Evolutionary conservation across 2,797 vertebrate genomes (phyloP).

Genomic region (Sebastes aleutianus): DNA sequence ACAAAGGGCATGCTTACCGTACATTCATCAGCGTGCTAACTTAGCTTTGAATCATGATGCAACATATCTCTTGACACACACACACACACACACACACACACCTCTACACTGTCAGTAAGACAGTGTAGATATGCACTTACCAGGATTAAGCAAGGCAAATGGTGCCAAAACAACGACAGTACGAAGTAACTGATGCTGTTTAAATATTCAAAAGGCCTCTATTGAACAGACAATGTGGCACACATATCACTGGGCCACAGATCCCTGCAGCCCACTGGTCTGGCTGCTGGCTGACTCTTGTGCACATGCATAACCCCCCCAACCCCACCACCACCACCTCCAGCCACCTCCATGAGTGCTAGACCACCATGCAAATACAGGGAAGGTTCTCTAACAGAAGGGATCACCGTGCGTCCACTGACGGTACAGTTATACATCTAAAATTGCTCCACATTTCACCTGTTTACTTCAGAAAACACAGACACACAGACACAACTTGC

Average conservation of each 20-base stretch:
- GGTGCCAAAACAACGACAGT: slow-evolving; percentile 81
- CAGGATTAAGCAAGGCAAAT: slow-evolving; percentile 78
- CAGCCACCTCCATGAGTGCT: neutral
- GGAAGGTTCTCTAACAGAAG: neutral
- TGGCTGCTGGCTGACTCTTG: slow-evolving; percentile 44
- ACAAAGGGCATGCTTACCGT: neutral
- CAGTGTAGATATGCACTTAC: slow-evolving; percentile 73
- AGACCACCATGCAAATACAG: slow-evolving; percentile 12
- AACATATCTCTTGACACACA: neutral
- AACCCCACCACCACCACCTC: neutral
- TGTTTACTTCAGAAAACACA: neutral
- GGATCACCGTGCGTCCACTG: neutral
- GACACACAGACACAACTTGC: neutral
- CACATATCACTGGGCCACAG: slow-evolving; percentile 68
- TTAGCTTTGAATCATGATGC: slow-evolving; percentile 14
- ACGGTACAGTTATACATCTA: neutral
- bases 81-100: slow-evolving; percentile 31
- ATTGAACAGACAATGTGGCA: slow-evolving; percentile 80
- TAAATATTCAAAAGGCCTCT: slow-evolving; percentile 82
- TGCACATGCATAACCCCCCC: slow-evolving; percentile 5
- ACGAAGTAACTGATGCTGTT: slow-evolving; percentile 82
- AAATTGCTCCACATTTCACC: neutral
- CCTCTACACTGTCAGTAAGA: slow-evolving; percentile 40
- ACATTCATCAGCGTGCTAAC: slow-evolving; percentile 9
- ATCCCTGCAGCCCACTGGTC: slow-evolving; percentile 63